Conservation (phyloP, 2,113 vertebrate species). For the Phyllostomus discolor region DNA sequence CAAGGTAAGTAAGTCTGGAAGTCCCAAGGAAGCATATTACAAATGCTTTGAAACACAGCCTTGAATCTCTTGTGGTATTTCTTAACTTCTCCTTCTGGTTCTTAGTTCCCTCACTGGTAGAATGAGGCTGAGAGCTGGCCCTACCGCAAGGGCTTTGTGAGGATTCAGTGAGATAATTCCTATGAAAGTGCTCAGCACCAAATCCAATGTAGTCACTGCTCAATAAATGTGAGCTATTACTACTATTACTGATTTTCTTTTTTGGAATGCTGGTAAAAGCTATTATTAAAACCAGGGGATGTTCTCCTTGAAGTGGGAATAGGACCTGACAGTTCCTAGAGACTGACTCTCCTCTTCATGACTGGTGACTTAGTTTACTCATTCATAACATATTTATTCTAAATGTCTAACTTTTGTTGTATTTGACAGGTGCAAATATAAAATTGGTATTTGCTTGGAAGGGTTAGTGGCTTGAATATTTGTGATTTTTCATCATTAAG, state of each 20-base stretch:
- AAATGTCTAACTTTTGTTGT: not conserved
- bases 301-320: not conserved
- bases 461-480: not conserved
- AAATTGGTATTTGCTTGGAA: not conserved
- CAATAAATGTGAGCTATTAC: not conserved
- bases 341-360: not conserved
- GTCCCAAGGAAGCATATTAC: not conserved
- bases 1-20: not conserved
- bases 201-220: not conserved
- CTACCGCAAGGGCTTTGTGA: not conserved
- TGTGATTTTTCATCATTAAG: not conserved
- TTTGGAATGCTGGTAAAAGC: not conserved
- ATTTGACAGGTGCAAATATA: not conserved
- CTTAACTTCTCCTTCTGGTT: not conserved
- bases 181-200: not conserved
- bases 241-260: not conserved
- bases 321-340: not conserved
- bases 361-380: not conserved
- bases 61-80: not conserved
- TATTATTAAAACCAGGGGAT: not conserved
- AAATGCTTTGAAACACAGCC: not conserved
- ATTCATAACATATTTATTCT: not conserved
- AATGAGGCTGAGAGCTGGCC: not conserved
- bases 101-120: not conserved
- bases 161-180: not conserved